Conservation (phyloP, 2,888 invertebrate species). For the Diarsia mendica region DNA sequence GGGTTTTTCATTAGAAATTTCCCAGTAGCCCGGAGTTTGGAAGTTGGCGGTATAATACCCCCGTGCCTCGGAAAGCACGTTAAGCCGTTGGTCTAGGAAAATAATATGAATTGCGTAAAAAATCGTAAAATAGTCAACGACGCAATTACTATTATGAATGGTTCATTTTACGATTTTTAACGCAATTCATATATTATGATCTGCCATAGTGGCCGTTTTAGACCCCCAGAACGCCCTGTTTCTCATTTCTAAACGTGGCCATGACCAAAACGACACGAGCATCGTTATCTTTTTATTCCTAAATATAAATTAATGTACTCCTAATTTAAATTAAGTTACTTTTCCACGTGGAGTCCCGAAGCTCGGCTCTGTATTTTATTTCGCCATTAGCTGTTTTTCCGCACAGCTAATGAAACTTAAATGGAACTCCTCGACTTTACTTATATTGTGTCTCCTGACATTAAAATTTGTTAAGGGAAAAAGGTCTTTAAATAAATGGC, state of each 20-base stretch:
- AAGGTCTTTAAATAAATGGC: slow-evolving; percentile 23
- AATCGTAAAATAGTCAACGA: too few species aligned
- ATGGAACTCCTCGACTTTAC: slow-evolving; percentile 17
- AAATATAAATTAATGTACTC: slow-evolving; percentile 13
- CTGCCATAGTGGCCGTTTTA: too few species aligned
- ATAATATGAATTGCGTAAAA: too few species aligned
- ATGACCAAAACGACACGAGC: not conserved
- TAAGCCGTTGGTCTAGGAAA: too few species aligned
- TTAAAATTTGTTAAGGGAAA: slow-evolving; percentile 18
- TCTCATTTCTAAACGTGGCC: not conserved
- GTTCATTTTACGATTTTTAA: too few species aligned
- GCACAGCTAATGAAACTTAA: slow-evolving; percentile 25
- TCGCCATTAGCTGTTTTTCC: slow-evolving; percentile 14
- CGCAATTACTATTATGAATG: too few species aligned
- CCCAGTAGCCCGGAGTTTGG: too few species aligned
- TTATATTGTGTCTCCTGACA: slow-evolving; percentile 17
- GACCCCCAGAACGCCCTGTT: not conserved
- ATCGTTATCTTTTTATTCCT: not conserved
- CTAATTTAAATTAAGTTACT: slow-evolving; percentile 10
- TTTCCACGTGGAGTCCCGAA: slow-evolving; percentile 5
- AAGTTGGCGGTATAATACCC: too few species aligned
- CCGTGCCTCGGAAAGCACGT: too few species aligned
- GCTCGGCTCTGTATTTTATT: slow-evolving; percentile 29
- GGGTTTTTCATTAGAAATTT: too few species aligned
- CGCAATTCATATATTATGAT: too few species aligned